Evolutionary conservation across 2,797 vertebrate species (phyloP).

Genomic region (Siniperca obscura): DNA sequence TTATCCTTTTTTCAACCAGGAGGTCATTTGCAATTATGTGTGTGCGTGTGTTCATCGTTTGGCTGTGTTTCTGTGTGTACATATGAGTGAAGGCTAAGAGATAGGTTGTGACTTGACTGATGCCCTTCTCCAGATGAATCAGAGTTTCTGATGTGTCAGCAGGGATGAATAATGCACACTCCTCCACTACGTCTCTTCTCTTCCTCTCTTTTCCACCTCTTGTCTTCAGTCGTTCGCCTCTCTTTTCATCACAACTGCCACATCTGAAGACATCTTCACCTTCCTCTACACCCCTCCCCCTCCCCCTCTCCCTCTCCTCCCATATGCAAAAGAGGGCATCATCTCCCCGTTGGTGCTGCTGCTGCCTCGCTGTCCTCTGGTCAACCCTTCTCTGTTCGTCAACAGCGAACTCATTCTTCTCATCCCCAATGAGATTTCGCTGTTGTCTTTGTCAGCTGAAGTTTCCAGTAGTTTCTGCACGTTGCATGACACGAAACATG

Average conservation of each 20-base stretch:
- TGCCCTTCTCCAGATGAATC: conserved; percentile 84
- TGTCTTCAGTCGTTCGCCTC: conserved; percentile 73
- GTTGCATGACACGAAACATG: not conserved
- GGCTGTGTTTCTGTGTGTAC: conserved; percentile 44
- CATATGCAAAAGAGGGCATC: conserved; percentile 58
- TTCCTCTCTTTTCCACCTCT: conserved; percentile 70
- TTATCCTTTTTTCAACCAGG: conserved; percentile 42
- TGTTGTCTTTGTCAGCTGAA: not conserved
- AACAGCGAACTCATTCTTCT: conserved; percentile 46
- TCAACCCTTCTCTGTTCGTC: conserved; percentile 56
- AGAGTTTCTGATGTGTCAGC: conserved; percentile 84
- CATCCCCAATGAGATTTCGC: not conserved
- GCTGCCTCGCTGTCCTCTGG: conserved; percentile 57
- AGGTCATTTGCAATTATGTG: conserved; percentile 43
- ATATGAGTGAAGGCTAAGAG: conserved; percentile 72
- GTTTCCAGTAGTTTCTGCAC: conserved; percentile 12
- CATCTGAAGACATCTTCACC: conserved; percentile 75
- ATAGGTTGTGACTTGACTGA: conserved; percentile 81
- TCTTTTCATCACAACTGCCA: conserved; percentile 79
- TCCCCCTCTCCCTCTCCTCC: conserved; percentile 32
- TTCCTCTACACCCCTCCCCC: conserved; percentile 41
- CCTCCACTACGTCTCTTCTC: conserved; percentile 67
- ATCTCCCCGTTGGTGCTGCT: not conserved
- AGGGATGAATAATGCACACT: conserved; percentile 84
- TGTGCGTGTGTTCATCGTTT: conserved; percentile 25